Evolutionary conservation across 30 jellyfish, hydroid and myxozoan genomes (phyloP).

Genomic region (Nemopilema nomurai): DNA sequence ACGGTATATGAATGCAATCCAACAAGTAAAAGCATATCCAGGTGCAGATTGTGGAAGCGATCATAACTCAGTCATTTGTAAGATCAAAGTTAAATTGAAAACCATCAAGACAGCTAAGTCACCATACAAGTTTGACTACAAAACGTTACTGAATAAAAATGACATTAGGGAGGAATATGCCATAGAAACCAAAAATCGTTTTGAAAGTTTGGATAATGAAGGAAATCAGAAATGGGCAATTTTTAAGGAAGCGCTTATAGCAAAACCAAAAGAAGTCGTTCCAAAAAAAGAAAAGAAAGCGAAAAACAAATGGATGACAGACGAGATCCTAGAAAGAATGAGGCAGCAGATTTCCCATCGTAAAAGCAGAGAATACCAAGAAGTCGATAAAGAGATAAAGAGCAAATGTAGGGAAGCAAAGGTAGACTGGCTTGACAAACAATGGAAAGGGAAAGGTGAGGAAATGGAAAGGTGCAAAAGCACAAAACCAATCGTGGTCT

Average conservation of each 20-base stretch:
- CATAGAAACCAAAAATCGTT: conserved; percentile 6
- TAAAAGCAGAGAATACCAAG: conserved; percentile 21
- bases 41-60: conserved; percentile 45
- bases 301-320: conserved; percentile 43
- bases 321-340: conserved; percentile 24
- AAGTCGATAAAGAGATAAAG: conserved; percentile 15
- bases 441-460: conserved; percentile 15
- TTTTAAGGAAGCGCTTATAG: conserved; percentile 11
- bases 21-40: conserved; percentile 2
- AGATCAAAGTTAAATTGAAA: background rate
- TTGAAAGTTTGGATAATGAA: background rate
- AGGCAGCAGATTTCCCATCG: conserved; percentile 17
- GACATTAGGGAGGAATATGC: conserved; percentile 9
- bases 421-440: conserved; percentile 28
- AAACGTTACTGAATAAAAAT: background rate
- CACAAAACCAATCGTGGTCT: background rate
- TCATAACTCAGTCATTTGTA: background rate
- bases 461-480: conserved; percentile 33
- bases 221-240: conserved; percentile 2
- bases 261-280: conserved; percentile 9
- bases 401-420: conserved; percentile 32
- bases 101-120: background rate
- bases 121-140: background rate
- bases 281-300: conserved; percentile 10
- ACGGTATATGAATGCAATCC: conserved; percentile 17